Evolutionary conservation across 2,797 vertebrate species (phyloP), one percentile per base, ranked within the genome.

Genomic region (Manis javanica): DNA sequence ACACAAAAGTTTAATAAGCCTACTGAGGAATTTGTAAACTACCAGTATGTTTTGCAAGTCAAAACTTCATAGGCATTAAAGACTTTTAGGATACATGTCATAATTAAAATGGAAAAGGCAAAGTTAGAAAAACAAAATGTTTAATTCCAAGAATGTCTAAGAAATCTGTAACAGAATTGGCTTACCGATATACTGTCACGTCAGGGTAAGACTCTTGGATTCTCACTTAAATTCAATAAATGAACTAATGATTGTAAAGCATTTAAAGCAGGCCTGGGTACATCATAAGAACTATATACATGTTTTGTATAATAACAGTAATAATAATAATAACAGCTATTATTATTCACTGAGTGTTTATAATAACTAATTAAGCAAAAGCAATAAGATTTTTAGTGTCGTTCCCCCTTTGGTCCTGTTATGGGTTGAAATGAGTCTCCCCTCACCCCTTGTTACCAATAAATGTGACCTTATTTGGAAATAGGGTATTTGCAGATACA

Each of bases 1-100:
- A 96, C 11, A 83, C 3, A 97, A 96, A 24, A 96, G 53, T 97
- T 93, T 94, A 61, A 55, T 96, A 96, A 95, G 16, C 34, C 29
- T 37, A 93, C 19, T 95, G 88, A 95, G 26, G 93, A 94, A 90
- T 87, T 64, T 59, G n/a, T 37, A 55, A 88, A 87, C 1, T 11
- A 37, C 4, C 31, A 29, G 12, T 16, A 71, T 59, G 18, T 66
- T 77, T 55, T 42, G 26, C 26, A 94, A 96, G 34, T 75, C 31
- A 91, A 71, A 92, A 66, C 37, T 69, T 88, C 29, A 77, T 1
- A 61, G 46, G 49, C 37, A 16, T 7, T 51, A 37, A 79, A 5
- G 74, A 75, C 74, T 96, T 96, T 82, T 61, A 92, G 29, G 49
- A 51, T 49, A 2, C 37, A 21, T 83, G 23, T 4, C 12, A 77